phyloP scores from a whole-genome alignment of 2,888 invertebrate genomes.

The Trypoxylon attenuatum region DNA sequence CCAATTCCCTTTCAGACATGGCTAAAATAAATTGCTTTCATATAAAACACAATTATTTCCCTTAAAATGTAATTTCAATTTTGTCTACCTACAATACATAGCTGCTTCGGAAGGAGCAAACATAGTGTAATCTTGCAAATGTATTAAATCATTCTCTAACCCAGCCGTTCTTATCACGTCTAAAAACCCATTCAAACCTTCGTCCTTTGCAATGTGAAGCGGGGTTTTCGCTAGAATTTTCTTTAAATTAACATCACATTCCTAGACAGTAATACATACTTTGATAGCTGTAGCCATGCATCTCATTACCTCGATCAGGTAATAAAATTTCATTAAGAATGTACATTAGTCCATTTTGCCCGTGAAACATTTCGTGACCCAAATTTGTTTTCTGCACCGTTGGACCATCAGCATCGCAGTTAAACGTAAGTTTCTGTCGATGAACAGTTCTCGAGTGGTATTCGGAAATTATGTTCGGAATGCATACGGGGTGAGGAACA shows the following conservation, averaged over 20 bases:
- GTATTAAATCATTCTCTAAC: conserved; percentile 17
- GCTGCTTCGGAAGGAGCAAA: conserved; percentile 25
- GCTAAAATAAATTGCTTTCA: conserved; percentile 19
- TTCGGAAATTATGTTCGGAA: conserved; percentile 25
- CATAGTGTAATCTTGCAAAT: conserved; percentile 20
- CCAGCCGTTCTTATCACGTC: conserved; percentile 13
- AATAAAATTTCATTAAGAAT: conserved; percentile 21
- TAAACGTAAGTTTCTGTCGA: conserved; percentile 9
- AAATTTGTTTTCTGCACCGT: conserved; percentile 12
- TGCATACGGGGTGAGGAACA: conserved; percentile 25
- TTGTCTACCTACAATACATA: conserved; percentile 11
- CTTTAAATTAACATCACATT: neutral
- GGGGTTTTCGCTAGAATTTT: conserved; percentile 12
- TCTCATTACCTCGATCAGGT: conserved; percentile 22
- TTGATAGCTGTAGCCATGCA: too few species aligned
- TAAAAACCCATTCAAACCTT: conserved; percentile 15
- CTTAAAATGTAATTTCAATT: neutral
- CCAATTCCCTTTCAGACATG: conserved; percentile 1
- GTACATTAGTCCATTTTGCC: conserved; percentile 24
- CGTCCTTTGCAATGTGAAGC: conserved; percentile 14
- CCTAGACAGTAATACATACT: neutral
- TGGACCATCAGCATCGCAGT: conserved; percentile 8
- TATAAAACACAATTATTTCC: neutral
- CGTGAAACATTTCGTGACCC: conserved; percentile 19
- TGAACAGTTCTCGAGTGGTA: conserved; percentile 12